Percentiles rank a stretch among this genome's conserved stretches.
Evolutionary conservation across 2,113 vertebrate species (phyloP).

Genomic region (Tetrax tetrax): DNA sequence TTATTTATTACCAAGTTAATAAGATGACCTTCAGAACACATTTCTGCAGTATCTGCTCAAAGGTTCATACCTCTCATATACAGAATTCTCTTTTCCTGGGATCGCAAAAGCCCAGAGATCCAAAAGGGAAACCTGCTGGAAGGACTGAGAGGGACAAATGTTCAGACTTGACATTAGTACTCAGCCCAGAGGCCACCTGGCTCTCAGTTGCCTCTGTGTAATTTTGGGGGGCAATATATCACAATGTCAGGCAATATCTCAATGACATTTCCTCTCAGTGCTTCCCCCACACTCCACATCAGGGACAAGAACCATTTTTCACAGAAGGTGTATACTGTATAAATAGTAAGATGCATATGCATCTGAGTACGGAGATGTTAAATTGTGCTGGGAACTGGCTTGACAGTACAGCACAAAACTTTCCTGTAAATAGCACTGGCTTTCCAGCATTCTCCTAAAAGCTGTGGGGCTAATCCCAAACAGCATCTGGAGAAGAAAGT

Average conservation of each 20-base stretch:
- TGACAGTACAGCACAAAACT: background rate
- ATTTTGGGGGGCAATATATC: background rate
- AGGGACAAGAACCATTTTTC: background rate
- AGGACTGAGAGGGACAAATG: background rate
- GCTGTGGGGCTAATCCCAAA: background rate
- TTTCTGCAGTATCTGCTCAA: background rate
- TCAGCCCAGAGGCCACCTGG: background rate
- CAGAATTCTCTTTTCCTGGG: background rate
- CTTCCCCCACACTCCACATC: background rate
- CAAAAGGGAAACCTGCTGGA: background rate
- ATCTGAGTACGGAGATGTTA: background rate
- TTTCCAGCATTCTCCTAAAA: background rate
- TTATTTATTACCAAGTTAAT: background rate
- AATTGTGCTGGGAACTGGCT: background rate
- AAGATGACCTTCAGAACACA: background rate
- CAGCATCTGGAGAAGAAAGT: background rate
- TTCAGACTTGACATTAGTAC: fast-evolving
- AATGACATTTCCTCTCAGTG: background rate
- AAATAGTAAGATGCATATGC: background rate
- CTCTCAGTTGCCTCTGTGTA: background rate
- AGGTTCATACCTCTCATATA: background rate
- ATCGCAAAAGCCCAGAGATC: background rate
- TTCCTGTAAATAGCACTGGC: background rate
- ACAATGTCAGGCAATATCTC: background rate
- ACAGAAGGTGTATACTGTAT: background rate